A percentile compares a stretch with the other conserved stretches of the same genome.
phyloP scores from a whole-genome alignment of 2,113 vertebrate species.

The Regulus satrapa region DNA sequence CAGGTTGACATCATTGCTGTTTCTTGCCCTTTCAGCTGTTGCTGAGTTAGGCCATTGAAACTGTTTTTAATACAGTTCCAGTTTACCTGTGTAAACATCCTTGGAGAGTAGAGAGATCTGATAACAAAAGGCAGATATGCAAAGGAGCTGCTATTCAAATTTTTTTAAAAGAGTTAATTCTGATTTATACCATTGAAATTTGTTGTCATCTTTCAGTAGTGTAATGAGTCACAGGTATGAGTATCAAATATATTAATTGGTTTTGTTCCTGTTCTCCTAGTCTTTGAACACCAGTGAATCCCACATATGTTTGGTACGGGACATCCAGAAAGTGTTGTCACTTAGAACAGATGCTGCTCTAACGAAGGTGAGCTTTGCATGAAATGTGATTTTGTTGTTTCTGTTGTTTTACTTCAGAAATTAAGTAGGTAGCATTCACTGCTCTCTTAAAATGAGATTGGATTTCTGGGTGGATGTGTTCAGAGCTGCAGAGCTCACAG shows the following conservation, averaged over 20 bases:
- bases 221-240: not conserved
- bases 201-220: not conserved
- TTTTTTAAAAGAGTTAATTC: not conserved
- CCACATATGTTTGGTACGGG: slow-evolving; percentile 87
- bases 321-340: slow-evolving; percentile 81
- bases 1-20: not conserved
- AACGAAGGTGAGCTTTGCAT: slow-evolving; percentile 83
- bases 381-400: not conserved
- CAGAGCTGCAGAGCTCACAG: not conserved
- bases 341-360: slow-evolving; percentile 83
- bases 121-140: not conserved
- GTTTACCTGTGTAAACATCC: not conserved
- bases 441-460: not conserved
- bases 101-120: not conserved
- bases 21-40: not conserved
- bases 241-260: not conserved
- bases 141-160: not conserved
- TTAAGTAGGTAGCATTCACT: not conserved
- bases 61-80: not conserved
- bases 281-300: slow-evolving; percentile 83
- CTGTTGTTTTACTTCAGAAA: not conserved
- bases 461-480: not conserved
- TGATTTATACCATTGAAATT: not conserved
- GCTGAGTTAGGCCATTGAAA: not conserved
- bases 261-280: slow-evolving; percentile 57